phyloP scores from a whole-genome alignment of 2,888 invertebrate species.

The Kuschelorhynchus macadamiae region DNA sequence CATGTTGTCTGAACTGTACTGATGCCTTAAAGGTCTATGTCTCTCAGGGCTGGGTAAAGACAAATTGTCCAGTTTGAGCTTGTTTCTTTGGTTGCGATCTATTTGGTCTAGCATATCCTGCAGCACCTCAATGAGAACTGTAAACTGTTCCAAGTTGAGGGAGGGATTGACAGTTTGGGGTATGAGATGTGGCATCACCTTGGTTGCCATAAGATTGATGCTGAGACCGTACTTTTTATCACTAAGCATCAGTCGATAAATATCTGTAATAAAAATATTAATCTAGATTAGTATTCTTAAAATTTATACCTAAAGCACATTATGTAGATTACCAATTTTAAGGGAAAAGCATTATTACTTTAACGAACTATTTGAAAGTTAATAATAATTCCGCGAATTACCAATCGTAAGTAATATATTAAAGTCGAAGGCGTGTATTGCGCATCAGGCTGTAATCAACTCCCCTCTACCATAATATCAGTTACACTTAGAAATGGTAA shows the following conservation, averaged over 20 bases:
- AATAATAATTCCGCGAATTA: no score
- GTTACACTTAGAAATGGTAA: no score
- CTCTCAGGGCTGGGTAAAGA: conserved; percentile 83
- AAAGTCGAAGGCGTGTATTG: no score
- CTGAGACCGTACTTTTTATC: conserved; percentile 93
- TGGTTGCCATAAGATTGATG: conserved; percentile 92
- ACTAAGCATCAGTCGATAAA: conserved; percentile 90
- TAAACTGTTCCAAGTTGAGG: conserved; percentile 86
- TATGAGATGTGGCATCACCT: conserved; percentile 92
- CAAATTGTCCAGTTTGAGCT: conserved; percentile 87
- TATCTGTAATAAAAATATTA: conserved; percentile 77
- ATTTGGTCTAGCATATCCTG: conserved; percentile 94
- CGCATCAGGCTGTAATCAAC: no score
- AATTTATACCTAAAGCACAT: no score
- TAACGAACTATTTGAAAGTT: no score
- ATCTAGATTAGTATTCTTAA: no score
- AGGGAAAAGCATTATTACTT: no score
- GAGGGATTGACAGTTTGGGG: conserved; percentile 94
- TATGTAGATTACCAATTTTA: no score
- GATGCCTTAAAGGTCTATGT: conserved; percentile 82
- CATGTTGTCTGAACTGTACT: conserved; percentile 90
- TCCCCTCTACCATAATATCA: no score
- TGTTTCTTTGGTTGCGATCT: conserved; percentile 89
- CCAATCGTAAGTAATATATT: no score
- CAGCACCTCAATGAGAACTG: conserved; percentile 83